phyloP scores from a whole-genome alignment of 2,797 vertebrate species.

The Paratrypauchen microcephalus region DNA sequence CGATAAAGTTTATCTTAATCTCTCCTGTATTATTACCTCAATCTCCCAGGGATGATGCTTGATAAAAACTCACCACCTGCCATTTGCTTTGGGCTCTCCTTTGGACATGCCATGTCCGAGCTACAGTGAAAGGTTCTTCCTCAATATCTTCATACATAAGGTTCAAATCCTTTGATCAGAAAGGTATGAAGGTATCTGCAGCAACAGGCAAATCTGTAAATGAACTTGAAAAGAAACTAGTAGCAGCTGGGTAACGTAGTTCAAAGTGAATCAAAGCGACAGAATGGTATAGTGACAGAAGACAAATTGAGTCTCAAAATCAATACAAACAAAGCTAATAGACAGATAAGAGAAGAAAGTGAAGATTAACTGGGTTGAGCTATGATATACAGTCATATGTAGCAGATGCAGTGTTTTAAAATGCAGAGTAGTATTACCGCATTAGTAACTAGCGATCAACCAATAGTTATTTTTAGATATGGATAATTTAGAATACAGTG shows the following conservation, averaged over 20 bases:
- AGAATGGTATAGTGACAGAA: not conserved
- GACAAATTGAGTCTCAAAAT: not conserved
- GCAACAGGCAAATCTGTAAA: not conserved
- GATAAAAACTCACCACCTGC: slow-evolving; percentile 7
- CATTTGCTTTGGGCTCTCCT: slow-evolving; percentile 12
- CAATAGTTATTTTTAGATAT: too few relatives aligned
- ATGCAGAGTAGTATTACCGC: too few relatives aligned
- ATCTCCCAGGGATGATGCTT: slow-evolving; percentile 41
- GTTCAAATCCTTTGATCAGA: not conserved
- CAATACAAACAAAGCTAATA: not conserved
- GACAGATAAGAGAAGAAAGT: not conserved
- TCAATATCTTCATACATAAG: slow-evolving; percentile 7
- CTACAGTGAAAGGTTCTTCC: slow-evolving; percentile 5
- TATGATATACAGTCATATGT: too few relatives aligned
- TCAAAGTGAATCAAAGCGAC: not conserved
- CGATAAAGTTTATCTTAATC: slow-evolving; percentile 61
- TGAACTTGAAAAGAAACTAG: not conserved
- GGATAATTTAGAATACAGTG: too few relatives aligned
- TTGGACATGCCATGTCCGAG: slow-evolving; percentile 1
- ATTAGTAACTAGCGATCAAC: too few relatives aligned
- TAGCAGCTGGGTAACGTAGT: not conserved
- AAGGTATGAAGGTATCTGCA: not conserved
- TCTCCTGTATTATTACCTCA: slow-evolving; percentile 53
- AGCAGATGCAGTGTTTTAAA: too few relatives aligned
- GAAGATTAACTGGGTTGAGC: too few relatives aligned